Evolutionary conservation across 2,113 vertebrate species (phyloP).

Genomic region (Myodes glareolus): DNA sequence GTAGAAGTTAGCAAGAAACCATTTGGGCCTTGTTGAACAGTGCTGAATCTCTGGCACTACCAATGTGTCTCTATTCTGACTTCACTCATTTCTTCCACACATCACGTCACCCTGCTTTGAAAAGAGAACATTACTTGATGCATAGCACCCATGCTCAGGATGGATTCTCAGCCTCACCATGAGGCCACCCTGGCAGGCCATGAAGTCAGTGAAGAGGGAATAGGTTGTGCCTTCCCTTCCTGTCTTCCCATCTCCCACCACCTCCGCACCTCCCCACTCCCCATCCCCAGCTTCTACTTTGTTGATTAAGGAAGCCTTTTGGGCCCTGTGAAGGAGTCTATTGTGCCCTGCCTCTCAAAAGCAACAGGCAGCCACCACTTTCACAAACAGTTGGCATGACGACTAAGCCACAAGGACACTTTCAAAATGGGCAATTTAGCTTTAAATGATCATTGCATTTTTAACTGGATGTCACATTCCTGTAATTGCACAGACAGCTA

Average conservation of each 20-base stretch:
- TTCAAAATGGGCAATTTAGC: conserved; percentile 70
- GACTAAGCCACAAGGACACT: conserved; percentile 50
- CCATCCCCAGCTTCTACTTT: background rate
- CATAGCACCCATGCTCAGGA: background rate
- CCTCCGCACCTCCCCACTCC: background rate
- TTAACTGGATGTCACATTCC: conserved; percentile 71
- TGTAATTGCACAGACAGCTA: conserved; percentile 60
- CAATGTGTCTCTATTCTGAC: background rate
- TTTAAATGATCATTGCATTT: conserved; percentile 61
- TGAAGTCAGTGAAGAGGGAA: background rate
- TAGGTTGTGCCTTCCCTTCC: background rate
- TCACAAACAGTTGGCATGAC: conserved; percentile 57
- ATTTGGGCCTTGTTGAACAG: background rate
- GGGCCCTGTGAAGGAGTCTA: background rate
- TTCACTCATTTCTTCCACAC: background rate
- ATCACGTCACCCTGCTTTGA: background rate
- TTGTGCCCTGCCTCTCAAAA: conserved; percentile 54
- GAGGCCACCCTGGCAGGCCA: background rate
- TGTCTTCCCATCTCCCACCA: background rate
- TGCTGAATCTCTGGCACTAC: background rate
- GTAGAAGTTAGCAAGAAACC: background rate
- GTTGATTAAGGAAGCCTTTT: conserved; percentile 35
- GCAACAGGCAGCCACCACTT: background rate
- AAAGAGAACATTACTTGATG: background rate
- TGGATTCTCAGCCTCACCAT: background rate